A percentile compares a stretch with the other conserved stretches of the same genome.
phyloP scores from a whole-genome alignment of 2,113 vertebrate species.

The Cavia aperea region DNA sequence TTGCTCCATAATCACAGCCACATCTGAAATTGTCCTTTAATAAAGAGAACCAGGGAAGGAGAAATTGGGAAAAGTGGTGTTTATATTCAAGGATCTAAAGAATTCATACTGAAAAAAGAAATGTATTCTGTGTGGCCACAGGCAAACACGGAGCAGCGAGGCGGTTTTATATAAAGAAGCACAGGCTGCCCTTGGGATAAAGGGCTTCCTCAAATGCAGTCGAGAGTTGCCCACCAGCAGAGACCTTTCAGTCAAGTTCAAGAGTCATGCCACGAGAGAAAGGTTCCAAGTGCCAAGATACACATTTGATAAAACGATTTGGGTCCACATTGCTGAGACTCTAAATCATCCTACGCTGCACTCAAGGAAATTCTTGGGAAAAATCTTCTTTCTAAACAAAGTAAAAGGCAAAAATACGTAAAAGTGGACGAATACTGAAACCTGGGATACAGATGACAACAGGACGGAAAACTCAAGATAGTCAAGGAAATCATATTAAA shows the following conservation, averaged over 20 bases:
- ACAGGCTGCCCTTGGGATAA: not conserved
- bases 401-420: not conserved
- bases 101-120: constrained; percentile 1
- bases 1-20: not conserved
- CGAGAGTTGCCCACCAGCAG: not conserved
- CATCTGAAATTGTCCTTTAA: not conserved
- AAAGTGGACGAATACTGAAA: not conserved
- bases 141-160: not conserved
- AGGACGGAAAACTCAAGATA: not conserved
- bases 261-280: not conserved
- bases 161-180: not conserved
- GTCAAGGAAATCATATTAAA: not conserved
- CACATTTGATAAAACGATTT: not conserved
- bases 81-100: not conserved
- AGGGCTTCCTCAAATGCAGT: not conserved
- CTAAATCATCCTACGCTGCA: not conserved
- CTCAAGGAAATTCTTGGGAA: not conserved
- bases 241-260: not conserved
- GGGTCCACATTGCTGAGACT: not conserved
- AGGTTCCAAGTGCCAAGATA: not conserved
- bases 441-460: not conserved
- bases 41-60: not conserved
- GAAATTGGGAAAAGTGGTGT: not conserved
- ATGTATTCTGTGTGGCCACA: not conserved
- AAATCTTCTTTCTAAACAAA: not conserved